Base-by-base conservation (phyloP, 2,888 invertebrate species). In the Odontocolon sp. region DNA sequence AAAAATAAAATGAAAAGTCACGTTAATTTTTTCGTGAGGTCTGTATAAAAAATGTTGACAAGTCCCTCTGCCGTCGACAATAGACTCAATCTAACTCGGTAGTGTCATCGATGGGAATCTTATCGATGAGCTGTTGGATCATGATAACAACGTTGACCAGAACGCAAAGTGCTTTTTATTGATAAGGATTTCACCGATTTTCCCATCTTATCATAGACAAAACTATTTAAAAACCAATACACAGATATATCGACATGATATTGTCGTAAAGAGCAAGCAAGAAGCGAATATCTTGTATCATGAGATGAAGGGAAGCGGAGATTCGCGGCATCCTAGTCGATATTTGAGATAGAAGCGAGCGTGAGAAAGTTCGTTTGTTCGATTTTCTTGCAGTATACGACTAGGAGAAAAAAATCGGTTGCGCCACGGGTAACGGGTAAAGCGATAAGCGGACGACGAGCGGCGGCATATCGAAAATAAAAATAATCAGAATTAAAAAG, bases 31-130 rank as follows among this genome's bases (percentile, higher is more conserved):
- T 9, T 5, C 2, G n/a, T 2, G 1, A 3, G 31, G 5, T 4
- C 0, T 42, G 23, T 8, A 33, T 28, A 47, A 21, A 64, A 26
- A 11, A 14, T 23, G 18, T 11, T 11, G 56, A n/a, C 11, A 64
- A 14, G 38, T 74, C 56, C 52, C 33, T 16, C 36, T 21, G n/a
- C 21, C 52, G 33, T 59, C 42, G 47, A 56, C 33, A 6, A 14
- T 54, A 42, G 52, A n/a, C 18, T 38, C 18, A 16, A 47, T 50
- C 47, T 47, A 42, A 54, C n/a, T 61, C 40, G 9, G 33, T 21
- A 4, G 31, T 3, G 56, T 23, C 40, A 70, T 75, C 64, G 36
- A 4, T 11, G n/a, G 9, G n/a, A 71, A 67, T 67, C 52, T 75
- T 75, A 75, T 70, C 75, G 36, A 54, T 52, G 8, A 40, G 4